A percentile compares a stretch with the other conserved stretches of the same genome.
Evolutionary conservation across 1,140 invertebrate genomes (phyloP).

Genomic region (Sesamia nonagrioides): DNA sequence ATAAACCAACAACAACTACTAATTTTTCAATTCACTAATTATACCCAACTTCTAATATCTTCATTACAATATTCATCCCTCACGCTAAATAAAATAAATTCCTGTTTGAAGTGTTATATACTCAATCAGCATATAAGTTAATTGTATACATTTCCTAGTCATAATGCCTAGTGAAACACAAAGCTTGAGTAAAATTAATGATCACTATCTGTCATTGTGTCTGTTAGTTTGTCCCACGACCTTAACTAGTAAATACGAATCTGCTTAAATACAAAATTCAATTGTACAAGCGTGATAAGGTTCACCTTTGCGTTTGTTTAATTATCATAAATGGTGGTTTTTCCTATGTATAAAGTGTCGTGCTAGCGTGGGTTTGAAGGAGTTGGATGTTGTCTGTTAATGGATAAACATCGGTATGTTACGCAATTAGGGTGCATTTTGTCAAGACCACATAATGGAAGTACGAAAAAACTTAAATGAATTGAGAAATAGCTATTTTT

Average conservation of each 20-base stretch:
- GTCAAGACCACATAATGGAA: too few species aligned
- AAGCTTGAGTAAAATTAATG: conserved; percentile 36
- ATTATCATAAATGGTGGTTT: conserved; percentile 48
- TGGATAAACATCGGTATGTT: background rate
- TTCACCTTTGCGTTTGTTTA: conserved; percentile 41
- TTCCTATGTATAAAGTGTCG: conserved; percentile 36
- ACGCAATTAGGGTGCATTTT: too few species aligned
- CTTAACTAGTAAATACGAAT: conserved; percentile 13
- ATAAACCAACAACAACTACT: background rate
- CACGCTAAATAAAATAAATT: conserved; percentile 29
- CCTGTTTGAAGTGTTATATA: conserved; percentile 27
- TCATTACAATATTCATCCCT: conserved; percentile 4
- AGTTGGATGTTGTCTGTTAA: conserved; percentile 11
- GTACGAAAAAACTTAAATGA: too few species aligned
- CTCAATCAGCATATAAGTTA: conserved; percentile 34
- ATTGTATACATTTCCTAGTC: conserved; percentile 42
- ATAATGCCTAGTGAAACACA: conserved; percentile 22
- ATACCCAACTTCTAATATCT: background rate
- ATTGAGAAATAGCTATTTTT: too few species aligned
- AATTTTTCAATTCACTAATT: background rate
- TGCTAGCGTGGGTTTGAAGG: background rate
- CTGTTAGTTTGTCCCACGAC: conserved; percentile 36
- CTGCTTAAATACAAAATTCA: conserved; percentile 44
- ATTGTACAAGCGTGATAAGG: conserved; percentile 43
- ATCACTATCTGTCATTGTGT: conserved; percentile 40